phyloP scores from a whole-genome alignment of 2,113 vertebrate species.

The Phalacrocorax carbo region DNA sequence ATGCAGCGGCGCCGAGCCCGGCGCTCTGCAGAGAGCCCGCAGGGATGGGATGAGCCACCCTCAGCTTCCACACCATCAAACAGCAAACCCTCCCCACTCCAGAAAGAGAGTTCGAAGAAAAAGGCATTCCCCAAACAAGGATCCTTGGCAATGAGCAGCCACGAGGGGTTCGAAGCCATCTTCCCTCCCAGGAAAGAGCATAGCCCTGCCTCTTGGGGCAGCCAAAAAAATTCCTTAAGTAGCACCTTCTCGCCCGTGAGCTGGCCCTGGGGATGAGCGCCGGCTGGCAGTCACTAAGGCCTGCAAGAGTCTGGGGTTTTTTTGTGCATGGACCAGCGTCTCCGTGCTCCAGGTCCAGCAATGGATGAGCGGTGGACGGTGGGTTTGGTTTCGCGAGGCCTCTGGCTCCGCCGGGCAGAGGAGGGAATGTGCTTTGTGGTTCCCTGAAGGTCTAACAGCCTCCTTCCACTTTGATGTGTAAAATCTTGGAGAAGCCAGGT shows the following conservation, averaged over 20 bases:
- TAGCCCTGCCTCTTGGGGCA: background rate
- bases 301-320: background rate
- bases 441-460: slow-evolving; percentile 86
- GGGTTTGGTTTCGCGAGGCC: background rate
- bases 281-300: background rate
- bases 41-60: background rate
- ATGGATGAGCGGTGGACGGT: background rate
- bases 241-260: slow-evolving; percentile 37
- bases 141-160: background rate
- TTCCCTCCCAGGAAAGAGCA: background rate
- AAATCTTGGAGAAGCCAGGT: slow-evolving; percentile 97
- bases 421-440: slow-evolving; percentile 52
- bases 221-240: background rate
- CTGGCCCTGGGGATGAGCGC: background rate
- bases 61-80: background rate
- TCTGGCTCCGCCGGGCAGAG: background rate
- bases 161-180: fast-evolving
- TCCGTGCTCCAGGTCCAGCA: background rate
- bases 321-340: background rate
- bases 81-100: fast-evolving
- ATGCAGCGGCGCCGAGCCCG: fast-evolving
- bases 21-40: background rate
- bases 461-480: slow-evolving; percentile 95
- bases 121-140: background rate
- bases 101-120: background rate